Evolutionary conservation across 2,797 vertebrate species (phyloP).

Genomic region (Phoeniculus purpureus): DNA sequence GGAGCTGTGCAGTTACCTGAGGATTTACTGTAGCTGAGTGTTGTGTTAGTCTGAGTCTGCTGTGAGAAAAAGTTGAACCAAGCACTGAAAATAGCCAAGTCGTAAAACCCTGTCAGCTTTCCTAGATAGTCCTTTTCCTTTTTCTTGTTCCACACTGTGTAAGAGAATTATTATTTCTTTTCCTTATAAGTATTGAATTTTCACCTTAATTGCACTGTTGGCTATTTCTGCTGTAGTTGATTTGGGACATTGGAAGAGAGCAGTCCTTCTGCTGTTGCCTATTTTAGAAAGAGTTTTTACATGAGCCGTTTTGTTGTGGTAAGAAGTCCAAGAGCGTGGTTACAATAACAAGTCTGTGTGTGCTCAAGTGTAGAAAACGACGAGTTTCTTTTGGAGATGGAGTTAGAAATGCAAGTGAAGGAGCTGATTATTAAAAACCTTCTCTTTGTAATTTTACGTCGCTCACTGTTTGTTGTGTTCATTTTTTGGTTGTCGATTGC

Average conservation of each 20-base stretch:
- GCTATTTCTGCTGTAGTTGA: not conserved
- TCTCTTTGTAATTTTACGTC: not conserved
- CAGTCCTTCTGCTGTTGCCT: not conserved
- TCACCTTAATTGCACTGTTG: not conserved
- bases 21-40: not conserved
- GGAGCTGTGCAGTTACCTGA: not conserved
- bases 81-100: not conserved
- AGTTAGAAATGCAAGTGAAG: not conserved
- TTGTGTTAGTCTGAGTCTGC: not conserved
- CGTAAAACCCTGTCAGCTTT: not conserved
- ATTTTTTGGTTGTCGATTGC: not conserved
- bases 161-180: not conserved
- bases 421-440: not conserved
- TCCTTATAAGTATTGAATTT: not conserved
- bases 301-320: not conserved
- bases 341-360: not conserved
- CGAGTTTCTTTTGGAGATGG: not conserved
- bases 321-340: not conserved
- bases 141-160: not conserved
- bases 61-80: not conserved
- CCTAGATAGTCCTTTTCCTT: not conserved
- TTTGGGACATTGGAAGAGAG: not conserved
- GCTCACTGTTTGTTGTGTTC: not conserved
- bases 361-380: not conserved
- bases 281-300: conserved; percentile 6